Evolutionary conservation across 2,113 vertebrate genomes (phyloP), one percentile per base, ranked within the genome.

Genomic region (Lonchura striata): DNA sequence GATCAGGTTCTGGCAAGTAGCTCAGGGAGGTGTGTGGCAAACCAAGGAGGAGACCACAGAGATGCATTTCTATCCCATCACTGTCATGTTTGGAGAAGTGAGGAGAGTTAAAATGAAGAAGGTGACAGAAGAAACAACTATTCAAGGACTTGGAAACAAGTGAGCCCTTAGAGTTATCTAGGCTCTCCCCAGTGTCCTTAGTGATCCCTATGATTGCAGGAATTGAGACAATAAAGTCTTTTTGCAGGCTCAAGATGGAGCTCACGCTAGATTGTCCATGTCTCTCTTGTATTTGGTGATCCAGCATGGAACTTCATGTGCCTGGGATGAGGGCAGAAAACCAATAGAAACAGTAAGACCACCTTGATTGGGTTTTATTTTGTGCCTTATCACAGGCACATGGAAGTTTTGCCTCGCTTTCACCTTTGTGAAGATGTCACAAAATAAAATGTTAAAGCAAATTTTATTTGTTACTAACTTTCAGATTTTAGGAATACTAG

Each of bases 201-300:
- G 39, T 24, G 74, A 33, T 50, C 30, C 30, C 33, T 61, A 0
- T 17, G 11, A 61, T 28, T 77, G 16, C 28, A 77, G 27, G 42
- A 80, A 66, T 31, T 70, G 37, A 52, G 33, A 1, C 4, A 88
- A 80, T 30, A 41, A 46, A 9, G 22, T 70, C 14, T 54, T 80
- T 33, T 74, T 50, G 18, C 20, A 81, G 39, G 60, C 12, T 81
- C n/a, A 35, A 53, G 41, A 31, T 53, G 65, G 35, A 82, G 39
- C 11, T 82, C 2, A 2, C 2, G 8, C 13, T 47, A 56, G 27
- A 11, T 52, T 76, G 33, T 33, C 1, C 0, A 4, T 23, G 4
- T 30, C 9, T 56, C 21, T 83, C 59, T 56, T 57, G 5, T 30
- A 30, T 21, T 50, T 56, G 15, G 11, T n/a, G 22, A 41, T 60